These are phyloP conservation scores for Hetaerina titia DNA, from an alignment of 2,888 invertebrate species.

Conservation along the genomic window DNA sequence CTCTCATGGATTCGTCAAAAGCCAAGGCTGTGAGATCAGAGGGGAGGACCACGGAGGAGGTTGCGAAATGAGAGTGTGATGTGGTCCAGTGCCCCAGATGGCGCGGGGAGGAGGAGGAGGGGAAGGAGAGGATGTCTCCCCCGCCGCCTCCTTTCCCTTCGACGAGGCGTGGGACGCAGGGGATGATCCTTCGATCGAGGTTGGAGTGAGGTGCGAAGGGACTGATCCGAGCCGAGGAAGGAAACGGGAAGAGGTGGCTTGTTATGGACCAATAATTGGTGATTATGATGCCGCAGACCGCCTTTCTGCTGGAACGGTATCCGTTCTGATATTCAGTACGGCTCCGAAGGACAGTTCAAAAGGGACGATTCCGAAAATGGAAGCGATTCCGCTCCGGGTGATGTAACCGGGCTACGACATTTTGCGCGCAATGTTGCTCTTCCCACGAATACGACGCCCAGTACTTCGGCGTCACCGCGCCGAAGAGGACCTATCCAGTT, in stretches of 20 bases:
- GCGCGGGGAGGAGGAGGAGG: background rate
- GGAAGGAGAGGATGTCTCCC: slow-evolving; percentile 1
- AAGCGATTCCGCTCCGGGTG: too few relatives aligned
- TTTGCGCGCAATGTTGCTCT: too few relatives aligned
- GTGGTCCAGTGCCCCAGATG: slow-evolving; percentile 66
- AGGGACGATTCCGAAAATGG: background rate
- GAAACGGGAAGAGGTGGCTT: background rate
- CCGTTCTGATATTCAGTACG: background rate
- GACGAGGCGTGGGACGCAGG: background rate
- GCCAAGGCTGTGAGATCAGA: slow-evolving; percentile 13
- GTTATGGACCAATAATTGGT: background rate
- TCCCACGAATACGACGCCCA: too few relatives aligned
- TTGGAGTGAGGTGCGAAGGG: background rate
- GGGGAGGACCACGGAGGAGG: background rate
- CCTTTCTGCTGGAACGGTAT: background rate
- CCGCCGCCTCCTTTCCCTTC: background rate
- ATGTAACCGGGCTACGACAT: too few relatives aligned
- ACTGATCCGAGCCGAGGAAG: background rate
- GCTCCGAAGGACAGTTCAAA: background rate
- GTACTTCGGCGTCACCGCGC: too few relatives aligned
- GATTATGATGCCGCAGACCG: background rate
- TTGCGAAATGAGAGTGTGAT: slow-evolving; percentile 5
- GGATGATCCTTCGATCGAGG: background rate
- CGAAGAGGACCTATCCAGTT: too few relatives aligned
- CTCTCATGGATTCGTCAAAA: background rate